phyloP scores from a whole-genome alignment of 92 coral and sea anemone genomes.

The Muricea muricata region DNA sequence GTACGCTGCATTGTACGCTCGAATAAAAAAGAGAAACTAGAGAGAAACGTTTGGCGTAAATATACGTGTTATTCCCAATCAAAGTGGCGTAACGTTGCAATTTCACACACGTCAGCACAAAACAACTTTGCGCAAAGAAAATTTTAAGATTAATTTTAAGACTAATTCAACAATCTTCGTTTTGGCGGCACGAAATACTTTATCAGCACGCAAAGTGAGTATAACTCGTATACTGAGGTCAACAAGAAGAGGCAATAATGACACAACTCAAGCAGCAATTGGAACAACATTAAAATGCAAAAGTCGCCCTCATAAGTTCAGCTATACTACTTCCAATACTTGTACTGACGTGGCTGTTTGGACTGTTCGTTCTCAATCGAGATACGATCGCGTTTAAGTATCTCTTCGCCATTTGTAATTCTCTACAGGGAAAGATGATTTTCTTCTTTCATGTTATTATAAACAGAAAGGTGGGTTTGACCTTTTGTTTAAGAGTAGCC shows the following conservation, averaged over 20 bases:
- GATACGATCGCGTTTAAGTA: not conserved
- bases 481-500: no score
- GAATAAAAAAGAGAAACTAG: no score
- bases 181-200: not conserved
- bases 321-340: not conserved
- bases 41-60: no score
- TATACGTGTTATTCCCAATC: no score
- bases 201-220: not conserved
- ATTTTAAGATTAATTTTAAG: no score
- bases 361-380: not conserved
- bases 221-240: not conserved
- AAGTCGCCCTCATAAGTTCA: not conserved
- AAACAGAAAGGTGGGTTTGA: not conserved
- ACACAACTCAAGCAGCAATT: not conserved
- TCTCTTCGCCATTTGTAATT: not conserved
- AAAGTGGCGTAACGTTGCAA: no score
- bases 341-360: constrained; percentile 11
- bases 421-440: constrained; percentile 5
- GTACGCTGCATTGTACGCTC: no score
- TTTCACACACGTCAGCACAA: no score
- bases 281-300: not conserved
- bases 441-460: not conserved
- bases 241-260: not conserved
- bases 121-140: no score
- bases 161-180: not conserved